Evolutionary conservation across 2,888 invertebrate genomes (phyloP).

Genomic region (Suillia variegata): DNA sequence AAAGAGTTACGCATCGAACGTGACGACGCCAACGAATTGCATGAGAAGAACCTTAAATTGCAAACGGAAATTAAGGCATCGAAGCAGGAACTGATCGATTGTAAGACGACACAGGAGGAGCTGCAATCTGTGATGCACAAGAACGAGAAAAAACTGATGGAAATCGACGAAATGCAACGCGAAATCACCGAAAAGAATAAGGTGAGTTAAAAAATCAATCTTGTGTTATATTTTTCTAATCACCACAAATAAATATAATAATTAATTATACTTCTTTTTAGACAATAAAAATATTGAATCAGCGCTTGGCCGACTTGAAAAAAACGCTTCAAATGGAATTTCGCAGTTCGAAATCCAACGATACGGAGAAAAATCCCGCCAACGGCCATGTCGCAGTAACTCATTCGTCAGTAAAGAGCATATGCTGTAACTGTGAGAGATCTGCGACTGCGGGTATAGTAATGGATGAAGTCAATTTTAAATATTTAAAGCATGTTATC

Average conservation of each 20-base stretch:
- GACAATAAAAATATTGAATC: slow-evolving; percentile 87
- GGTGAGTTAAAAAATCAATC: slow-evolving; percentile 50
- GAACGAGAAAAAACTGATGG: slow-evolving; percentile 42
- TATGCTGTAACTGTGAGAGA: neutral
- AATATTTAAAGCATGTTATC: slow-evolving; percentile 90
- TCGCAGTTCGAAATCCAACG: slow-evolving; percentile 37
- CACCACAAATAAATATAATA: no score
- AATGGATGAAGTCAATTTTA: slow-evolving; percentile 76
- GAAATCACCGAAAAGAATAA: slow-evolving; percentile 71
- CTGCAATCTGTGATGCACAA: slow-evolving; percentile 40
- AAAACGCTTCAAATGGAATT: slow-evolving; percentile 89
- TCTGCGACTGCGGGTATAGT: slow-evolving; percentile 39
- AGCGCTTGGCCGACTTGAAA: slow-evolving; percentile 86
- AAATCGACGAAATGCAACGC: slow-evolving; percentile 58
- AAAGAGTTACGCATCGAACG: slow-evolving; percentile 76
- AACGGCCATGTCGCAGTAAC: slow-evolving; percentile 1
- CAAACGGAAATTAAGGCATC: slow-evolving; percentile 53
- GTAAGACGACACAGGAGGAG: slow-evolving; percentile 40
- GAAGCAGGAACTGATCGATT: slow-evolving; percentile 63
- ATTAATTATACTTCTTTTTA: no score
- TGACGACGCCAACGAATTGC: slow-evolving; percentile 65
- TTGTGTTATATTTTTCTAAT: neutral
- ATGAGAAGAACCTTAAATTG: slow-evolving; percentile 64
- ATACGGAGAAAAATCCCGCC: neutral
- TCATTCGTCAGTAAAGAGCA: slow-evolving; percentile 38